phyloP scores from a whole-genome alignment of 1,140 invertebrate genomes.

The Idris sp. region DNA sequence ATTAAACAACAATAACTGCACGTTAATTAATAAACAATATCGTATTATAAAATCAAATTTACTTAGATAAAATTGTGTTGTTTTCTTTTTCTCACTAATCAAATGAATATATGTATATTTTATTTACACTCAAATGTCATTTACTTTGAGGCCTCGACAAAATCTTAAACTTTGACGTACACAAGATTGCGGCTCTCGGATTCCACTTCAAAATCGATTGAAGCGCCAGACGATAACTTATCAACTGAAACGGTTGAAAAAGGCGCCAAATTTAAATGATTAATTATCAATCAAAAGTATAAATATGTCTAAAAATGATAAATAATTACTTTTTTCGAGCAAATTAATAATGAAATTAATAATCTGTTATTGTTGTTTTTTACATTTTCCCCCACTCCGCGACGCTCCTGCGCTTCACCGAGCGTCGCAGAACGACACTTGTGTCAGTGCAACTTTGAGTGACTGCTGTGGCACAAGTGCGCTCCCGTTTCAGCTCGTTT shows the following conservation, averaged over 20 bases:
- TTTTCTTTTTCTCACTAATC: conserved; percentile 17
- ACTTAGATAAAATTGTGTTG: conserved; percentile 46
- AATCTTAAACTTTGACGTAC: conserved; percentile 2
- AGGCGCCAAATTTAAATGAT: conserved; percentile 10
- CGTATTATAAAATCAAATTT: conserved; percentile 13
- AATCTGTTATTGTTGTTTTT: too few species aligned
- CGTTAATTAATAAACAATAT: background rate
- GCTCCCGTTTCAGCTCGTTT: too few species aligned
- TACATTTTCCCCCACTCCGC: too few species aligned
- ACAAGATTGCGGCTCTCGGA: conserved; percentile 4
- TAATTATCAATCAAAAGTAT: too few species aligned
- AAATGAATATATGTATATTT: conserved; percentile 12
- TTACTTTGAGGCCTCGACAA: conserved; percentile 9
- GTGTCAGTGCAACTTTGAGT: too few species aligned
- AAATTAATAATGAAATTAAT: too few species aligned
- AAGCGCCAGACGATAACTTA: conserved; percentile 28
- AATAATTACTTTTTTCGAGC: too few species aligned
- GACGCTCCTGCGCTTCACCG: too few species aligned
- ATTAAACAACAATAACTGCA: conserved; percentile 4
- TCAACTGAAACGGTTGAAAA: background rate
- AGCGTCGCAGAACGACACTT: too few species aligned
- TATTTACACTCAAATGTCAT: conserved; percentile 38
- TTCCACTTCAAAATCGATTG: background rate
- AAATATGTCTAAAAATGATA: too few species aligned
- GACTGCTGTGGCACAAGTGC: too few species aligned